Evolutionary conservation across 2,797 vertebrate genomes (phyloP), one percentile per base, ranked within the genome.

Genomic region (Semaprochilodus insignis): DNA sequence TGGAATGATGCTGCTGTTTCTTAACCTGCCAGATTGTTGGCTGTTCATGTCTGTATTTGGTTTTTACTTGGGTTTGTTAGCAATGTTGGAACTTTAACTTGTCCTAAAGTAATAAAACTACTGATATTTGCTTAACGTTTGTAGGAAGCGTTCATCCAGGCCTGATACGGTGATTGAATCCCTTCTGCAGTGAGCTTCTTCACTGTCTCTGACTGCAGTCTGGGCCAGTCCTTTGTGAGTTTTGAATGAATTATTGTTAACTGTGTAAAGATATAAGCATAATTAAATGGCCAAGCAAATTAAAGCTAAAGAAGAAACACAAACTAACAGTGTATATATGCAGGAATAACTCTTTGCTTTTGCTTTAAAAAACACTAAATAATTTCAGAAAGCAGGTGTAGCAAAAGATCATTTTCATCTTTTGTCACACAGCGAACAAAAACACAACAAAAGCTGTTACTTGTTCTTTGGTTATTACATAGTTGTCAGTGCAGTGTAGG

Each of bases 81-180:
- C 15, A 23, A 34, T 19, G 6, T 16, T 34, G 17, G 31, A 65
- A 16, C 36, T 19, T 4, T 2, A 1, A 44, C 3, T 11, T 63
- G 3, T 13, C 21, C 48, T 60, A 31, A 36, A 40, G 11, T 7
- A n/a, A 5, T 14, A 21, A 44, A 16, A 44, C 2, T 25, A 19
- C 11, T 36, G 11, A 48, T 23, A 15, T 3, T 36, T 74, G 10
- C 6, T 4, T 13, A 7, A 14, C 15, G 72, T 89, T 92, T 90
- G 83, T 77, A 99, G 98, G 94, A 99, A 99, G 94, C 96, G 97
- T 88, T 97, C 98, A 48, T 93, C 96, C 85, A 97, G 97, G 89
- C 96, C 97, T 78, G 97, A 97, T 81, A 93, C 96, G 13, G 96
- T 95, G 87, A 96, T 98, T 86, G 97, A 99, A 85, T 98, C 98